phyloP scores from a whole-genome alignment of 2,113 vertebrate species.

The Triplophysa siluroides region DNA sequence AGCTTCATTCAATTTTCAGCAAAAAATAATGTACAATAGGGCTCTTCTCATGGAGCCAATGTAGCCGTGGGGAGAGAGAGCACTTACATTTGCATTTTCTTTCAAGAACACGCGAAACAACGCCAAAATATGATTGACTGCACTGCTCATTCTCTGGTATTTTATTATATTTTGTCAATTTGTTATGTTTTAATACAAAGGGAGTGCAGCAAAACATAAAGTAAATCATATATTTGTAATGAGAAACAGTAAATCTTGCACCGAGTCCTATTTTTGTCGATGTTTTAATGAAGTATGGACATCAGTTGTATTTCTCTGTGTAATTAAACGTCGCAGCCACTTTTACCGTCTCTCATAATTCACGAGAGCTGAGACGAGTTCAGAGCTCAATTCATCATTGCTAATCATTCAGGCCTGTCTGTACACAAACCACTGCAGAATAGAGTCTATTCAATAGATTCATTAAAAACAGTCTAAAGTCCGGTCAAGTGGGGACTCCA shows the following conservation, averaged over 20 bases:
- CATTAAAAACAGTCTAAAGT: constrained; percentile 12
- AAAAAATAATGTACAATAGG: no score
- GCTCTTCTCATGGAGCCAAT: no score
- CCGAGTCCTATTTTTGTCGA: constrained; percentile 31
- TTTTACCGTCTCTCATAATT: constrained; percentile 41
- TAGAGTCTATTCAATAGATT: constrained; percentile 28
- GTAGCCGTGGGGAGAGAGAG: neutral
- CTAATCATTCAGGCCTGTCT: constrained; percentile 39
- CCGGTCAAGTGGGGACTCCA: constrained; percentile 26
- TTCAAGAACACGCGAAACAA: neutral
- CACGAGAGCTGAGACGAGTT: constrained; percentile 44
- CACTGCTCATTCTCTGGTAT: constrained; percentile 4
- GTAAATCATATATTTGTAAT: constrained; percentile 6
- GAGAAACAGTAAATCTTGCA: neutral
- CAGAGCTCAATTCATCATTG: constrained; percentile 46
- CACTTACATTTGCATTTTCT: constrained; percentile 34
- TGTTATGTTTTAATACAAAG: neutral
- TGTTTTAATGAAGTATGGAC: constrained; percentile 45
- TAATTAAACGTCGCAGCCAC: constrained; percentile 50
- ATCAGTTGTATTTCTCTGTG: constrained; percentile 38
- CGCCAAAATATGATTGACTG: constrained; percentile 11
- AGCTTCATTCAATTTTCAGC: no score
- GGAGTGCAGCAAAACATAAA: no score
- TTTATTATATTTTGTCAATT: neutral
- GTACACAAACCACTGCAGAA: constrained; percentile 30